phyloP scores from a whole-genome alignment of 2,797 vertebrate genomes.

The Diglossa cyanea region DNA sequence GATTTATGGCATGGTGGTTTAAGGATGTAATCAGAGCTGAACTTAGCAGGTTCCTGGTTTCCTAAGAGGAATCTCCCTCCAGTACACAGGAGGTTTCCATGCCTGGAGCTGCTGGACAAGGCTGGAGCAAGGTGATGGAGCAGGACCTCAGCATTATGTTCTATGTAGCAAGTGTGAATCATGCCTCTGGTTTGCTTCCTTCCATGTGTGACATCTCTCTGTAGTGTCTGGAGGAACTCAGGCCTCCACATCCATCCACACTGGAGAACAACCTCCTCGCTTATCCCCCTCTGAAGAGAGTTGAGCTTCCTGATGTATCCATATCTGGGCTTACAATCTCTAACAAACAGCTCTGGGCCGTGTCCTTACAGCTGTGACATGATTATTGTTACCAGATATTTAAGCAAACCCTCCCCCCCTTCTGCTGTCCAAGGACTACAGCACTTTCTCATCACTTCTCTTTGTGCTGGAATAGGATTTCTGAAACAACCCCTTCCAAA shows the following conservation, averaged over 20 bases:
- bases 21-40: not conserved
- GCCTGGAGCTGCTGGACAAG: not conserved
- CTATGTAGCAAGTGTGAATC: not conserved
- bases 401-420: not conserved
- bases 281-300: not conserved
- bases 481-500: not conserved
- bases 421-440: not conserved
- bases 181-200: not conserved
- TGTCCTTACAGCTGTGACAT: slow-evolving; percentile 16
- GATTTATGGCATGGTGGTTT: not conserved
- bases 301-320: not conserved
- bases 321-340: not conserved
- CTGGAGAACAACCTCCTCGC: not conserved
- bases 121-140: not conserved
- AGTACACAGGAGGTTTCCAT: accelerated
- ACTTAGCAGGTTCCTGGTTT: not conserved
- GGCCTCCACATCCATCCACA: not conserved
- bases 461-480: not conserved
- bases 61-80: not conserved
- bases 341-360: not conserved
- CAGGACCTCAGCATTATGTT: not conserved
- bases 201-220: not conserved
- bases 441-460: not conserved
- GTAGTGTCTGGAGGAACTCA: not conserved
- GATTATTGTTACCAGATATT: slow-evolving; percentile 19